Conservation (phyloP, 2,888 invertebrate genomes). For the Erebia ligea region DNA sequence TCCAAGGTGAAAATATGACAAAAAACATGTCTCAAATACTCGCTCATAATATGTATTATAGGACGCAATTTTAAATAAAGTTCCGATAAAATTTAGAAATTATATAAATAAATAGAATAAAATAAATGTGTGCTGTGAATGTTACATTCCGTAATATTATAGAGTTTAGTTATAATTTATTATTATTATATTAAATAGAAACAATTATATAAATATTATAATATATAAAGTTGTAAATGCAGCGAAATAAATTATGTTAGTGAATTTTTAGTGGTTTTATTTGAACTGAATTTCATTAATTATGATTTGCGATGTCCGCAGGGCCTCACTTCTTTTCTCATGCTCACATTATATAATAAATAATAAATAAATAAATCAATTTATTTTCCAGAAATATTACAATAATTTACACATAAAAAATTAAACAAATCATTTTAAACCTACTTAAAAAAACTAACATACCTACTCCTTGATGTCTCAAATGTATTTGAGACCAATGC, state of each 20-base stretch:
- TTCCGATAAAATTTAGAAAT: background rate
- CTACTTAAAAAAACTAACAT: too few relatives aligned
- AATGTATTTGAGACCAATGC: too few relatives aligned
- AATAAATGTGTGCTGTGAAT: conserved; percentile 47
- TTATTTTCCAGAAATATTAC: too few relatives aligned
- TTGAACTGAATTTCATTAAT: background rate
- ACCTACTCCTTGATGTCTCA: too few relatives aligned
- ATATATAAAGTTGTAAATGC: conserved; percentile 36
- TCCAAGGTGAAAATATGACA: background rate
- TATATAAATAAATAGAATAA: background rate
- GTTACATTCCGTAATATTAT: conserved; percentile 46
- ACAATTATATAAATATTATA: conserved; percentile 23
- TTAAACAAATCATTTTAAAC: too few relatives aligned
- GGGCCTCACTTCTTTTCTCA: too few relatives aligned
- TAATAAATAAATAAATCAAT: too few relatives aligned
- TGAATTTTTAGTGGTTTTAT: conserved; percentile 26
- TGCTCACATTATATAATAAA: too few relatives aligned
- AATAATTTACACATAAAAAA: too few relatives aligned
- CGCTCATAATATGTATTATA: background rate
- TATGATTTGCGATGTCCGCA: too few relatives aligned
- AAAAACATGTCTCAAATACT: background rate
- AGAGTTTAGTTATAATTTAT: conserved; percentile 39
- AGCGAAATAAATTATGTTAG: conserved; percentile 42
- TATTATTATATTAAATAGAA: conserved; percentile 29
- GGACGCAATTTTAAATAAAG: conserved; percentile 8